These are phyloP conservation scores for Garrulus glandarius DNA, from an alignment of 2,797 vertebrate genomes.

Conservation along the genomic window DNA sequence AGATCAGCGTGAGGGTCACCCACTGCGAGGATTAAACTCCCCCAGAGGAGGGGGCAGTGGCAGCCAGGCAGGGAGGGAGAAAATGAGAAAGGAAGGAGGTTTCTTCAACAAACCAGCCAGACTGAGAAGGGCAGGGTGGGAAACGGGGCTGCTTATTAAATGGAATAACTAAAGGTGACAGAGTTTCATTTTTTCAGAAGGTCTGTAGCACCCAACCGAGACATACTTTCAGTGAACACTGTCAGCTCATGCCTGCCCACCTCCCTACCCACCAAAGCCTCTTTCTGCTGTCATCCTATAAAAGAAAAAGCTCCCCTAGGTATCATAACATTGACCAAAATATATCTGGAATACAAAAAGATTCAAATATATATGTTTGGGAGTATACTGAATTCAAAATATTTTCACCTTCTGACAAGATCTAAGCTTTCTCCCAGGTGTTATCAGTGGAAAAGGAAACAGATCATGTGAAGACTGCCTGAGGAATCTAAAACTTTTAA, in stretches of 20 bases:
- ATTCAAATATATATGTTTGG: neutral
- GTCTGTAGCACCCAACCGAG: fast-evolving
- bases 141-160: neutral
- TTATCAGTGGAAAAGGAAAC: neutral
- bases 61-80: neutral
- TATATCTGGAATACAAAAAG: neutral
- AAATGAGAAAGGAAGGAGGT: neutral
- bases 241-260: neutral
- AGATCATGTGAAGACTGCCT: neutral
- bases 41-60: fast-evolving
- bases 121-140: neutral
- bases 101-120: neutral
- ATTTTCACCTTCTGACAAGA: neutral
- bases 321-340: neutral
- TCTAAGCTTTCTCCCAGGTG: neutral
- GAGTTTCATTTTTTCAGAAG: neutral
- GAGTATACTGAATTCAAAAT: neutral
- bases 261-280: neutral
- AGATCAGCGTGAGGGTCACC: neutral
- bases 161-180: neutral
- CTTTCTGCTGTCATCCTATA: neutral
- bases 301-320: neutral
- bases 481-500: neutral
- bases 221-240: fast-evolving
- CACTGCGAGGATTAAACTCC: fast-evolving